Evolutionary conservation across 2,113 vertebrate species (phyloP).

Genomic region (Danionella cerebrum): DNA sequence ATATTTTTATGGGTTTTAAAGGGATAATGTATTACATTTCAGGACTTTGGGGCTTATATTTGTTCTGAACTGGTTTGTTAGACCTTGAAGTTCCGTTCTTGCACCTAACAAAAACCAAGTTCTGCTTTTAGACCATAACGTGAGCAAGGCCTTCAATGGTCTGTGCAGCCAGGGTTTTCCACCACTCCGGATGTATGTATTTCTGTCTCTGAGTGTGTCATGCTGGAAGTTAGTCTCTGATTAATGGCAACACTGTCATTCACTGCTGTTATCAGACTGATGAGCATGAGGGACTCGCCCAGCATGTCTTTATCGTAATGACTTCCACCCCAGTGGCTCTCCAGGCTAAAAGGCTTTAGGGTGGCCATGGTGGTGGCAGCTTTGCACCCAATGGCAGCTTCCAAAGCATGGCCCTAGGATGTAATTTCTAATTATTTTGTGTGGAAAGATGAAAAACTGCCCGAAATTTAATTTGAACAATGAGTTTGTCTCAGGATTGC

Average conservation of each 20-base stretch:
- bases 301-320: slow-evolving; percentile 31
- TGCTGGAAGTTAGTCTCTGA: slow-evolving; percentile 20
- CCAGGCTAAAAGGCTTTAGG: slow-evolving; percentile 16
- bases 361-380: slow-evolving; percentile 6
- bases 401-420: not conserved
- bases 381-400: not conserved
- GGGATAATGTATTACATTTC: too few species aligned
- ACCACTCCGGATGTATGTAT: not conserved
- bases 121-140: too few species aligned
- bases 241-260: slow-evolving; percentile 37
- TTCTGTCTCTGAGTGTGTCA: slow-evolving; percentile 33
- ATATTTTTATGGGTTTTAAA: too few species aligned
- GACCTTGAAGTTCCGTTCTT: too few species aligned
- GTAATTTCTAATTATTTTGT: not conserved
- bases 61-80: too few species aligned
- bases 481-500: too few species aligned
- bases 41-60: too few species aligned
- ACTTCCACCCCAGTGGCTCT: slow-evolving; percentile 22
- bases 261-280: slow-evolving; percentile 40
- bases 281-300: slow-evolving; percentile 39
- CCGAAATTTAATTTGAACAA: too few species aligned
- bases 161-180: too few species aligned
- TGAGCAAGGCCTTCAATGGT: too few species aligned
- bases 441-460: too few species aligned
- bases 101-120: too few species aligned